Evolutionary conservation across 2,113 vertebrate genomes (phyloP).

Genomic region (Leptosomus discolor): DNA sequence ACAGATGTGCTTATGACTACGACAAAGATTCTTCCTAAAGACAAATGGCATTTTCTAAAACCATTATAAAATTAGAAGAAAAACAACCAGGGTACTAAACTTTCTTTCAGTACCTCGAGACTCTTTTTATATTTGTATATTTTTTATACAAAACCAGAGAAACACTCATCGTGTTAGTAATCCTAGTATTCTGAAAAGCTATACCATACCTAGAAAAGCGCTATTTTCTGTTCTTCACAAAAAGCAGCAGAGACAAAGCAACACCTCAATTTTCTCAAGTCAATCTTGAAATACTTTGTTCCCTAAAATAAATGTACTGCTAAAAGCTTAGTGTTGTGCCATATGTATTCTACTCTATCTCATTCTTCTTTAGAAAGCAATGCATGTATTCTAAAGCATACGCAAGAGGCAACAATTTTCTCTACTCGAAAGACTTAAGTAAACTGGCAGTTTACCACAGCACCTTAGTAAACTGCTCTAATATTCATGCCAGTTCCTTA

Average conservation of each 20-base stretch:
- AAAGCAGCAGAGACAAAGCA: background rate
- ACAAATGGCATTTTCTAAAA: background rate
- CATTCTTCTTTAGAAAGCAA: background rate
- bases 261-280: conserved; percentile 37
- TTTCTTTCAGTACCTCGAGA: background rate
- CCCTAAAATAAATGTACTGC: conserved; percentile 51
- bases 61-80: background rate
- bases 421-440: background rate
- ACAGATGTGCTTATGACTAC: background rate
- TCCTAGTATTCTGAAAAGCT: background rate
- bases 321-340: conserved; percentile 36
- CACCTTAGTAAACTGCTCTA: background rate
- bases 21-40: background rate
- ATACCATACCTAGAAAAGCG: background rate
- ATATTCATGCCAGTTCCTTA: background rate
- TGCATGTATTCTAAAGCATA: background rate
- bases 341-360: background rate
- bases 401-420: background rate
- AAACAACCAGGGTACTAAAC: accelerated
- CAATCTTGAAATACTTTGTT: conserved; percentile 13
- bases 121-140: too few relatives aligned
- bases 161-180: background rate
- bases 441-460: background rate
- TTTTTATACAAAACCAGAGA: background rate
- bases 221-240: background rate